Base-by-base conservation (phyloP, 2,113 vertebrate genomes). In the Pachypanchax playfairii region DNA sequence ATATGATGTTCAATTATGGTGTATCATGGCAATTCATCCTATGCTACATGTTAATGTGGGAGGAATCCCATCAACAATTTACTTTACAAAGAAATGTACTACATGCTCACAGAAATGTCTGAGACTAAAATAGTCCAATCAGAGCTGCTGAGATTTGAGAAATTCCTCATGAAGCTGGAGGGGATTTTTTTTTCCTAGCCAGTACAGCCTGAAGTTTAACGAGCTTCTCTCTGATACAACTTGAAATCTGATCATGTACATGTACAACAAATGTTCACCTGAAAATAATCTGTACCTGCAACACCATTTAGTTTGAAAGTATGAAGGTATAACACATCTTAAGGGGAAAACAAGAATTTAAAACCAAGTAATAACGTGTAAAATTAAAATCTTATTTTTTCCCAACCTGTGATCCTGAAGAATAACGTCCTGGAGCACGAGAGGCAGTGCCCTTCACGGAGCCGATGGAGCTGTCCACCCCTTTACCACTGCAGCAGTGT, bases 401-500 rank as follows among this genome's bases (percentile, higher is more conserved):
- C n/a, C n/a, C 17, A 93, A 99, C 97, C 95, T 99, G 97, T 49
- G 97, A 98, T 62, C 94, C 95, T 49, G 96, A 92, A 5, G 96
- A 94, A 52, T 98, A 99, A 26, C 96, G 93, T 75, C 96, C 96
- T 12, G 97, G 95, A 53, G 94, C 93, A 15, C 96, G 93, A 5
- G 96, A 94, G 58, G 93, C 93, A 10, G 93, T 93, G 74, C 95
- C 95, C 90, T 99, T 99, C 68, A 91, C 94, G 59, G 97, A 98
- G 84, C 95, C 95, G 0, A 97, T 92, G 57, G 96, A 98, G 73
- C 93, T 98, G 61, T 99, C 97, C 85, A 96, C 94, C 76, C 95
- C 98, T 91, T 96, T 99, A 6, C 94, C 93, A 22, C 94, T 97
- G 90, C 96, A 99, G 84, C 97, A 99, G 66, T 98, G 96, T 0